Evolutionary conservation across 2,113 vertebrate species (phyloP).

Genomic region (Nerophis ophidion): DNA sequence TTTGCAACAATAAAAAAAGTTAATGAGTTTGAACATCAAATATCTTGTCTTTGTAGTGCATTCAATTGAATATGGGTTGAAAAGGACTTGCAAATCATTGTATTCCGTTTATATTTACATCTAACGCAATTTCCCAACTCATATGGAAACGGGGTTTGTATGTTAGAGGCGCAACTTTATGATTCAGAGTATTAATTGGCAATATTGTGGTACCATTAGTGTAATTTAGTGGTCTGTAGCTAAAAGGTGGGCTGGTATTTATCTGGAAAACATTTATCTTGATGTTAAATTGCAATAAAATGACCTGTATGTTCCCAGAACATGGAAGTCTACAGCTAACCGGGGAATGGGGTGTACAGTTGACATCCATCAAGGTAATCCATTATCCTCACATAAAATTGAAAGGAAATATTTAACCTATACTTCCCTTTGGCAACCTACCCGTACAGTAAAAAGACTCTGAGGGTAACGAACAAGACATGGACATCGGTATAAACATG

Average conservation of each 20-base stretch:
- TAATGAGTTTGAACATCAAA: too few relatives aligned
- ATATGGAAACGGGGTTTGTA: too few relatives aligned
- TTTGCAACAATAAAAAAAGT: too few relatives aligned
- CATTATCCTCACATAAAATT: conserved; percentile 77
- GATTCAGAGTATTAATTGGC: conserved; percentile 71
- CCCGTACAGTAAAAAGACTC: conserved; percentile 59
- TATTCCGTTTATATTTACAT: too few relatives aligned
- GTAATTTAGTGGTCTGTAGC: conserved; percentile 68
- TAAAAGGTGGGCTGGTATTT: conserved; percentile 72
- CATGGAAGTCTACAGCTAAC: conserved; percentile 64
- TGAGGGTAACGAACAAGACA: conserved; percentile 77
- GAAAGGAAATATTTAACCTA: conserved; percentile 73
- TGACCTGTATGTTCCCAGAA: conserved; percentile 66
- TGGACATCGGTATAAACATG: conserved; percentile 76
- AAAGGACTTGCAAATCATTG: too few relatives aligned
- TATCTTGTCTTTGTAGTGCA: too few relatives aligned
- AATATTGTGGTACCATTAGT: conserved; percentile 73
- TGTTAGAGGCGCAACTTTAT: conserved; percentile 61
- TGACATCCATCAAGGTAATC: conserved; percentile 76
- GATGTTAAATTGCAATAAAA: conserved; percentile 75
- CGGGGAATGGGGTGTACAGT: conserved; percentile 55
- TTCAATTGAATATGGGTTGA: too few relatives aligned
- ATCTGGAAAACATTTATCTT: conserved; percentile 77
- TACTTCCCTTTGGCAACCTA: conserved; percentile 57
- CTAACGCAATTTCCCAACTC: too few relatives aligned